These are phyloP conservation scores for Augiades crinisus DNA, from an alignment of 2,888 invertebrate species.

Conservation along the genomic window DNA sequence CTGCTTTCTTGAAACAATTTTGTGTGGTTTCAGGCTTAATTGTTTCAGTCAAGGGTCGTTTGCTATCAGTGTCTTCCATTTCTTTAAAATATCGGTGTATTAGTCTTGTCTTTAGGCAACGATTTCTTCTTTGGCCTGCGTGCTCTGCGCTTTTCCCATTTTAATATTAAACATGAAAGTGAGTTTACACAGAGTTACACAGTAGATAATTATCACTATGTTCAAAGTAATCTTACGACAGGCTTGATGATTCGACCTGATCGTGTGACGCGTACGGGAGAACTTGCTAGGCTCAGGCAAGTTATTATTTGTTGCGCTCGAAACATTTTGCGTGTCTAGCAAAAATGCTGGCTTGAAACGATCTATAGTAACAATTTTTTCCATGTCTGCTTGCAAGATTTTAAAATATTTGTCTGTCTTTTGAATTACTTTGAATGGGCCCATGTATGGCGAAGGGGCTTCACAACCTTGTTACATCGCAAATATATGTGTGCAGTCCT, in stretches of 20 bases:
- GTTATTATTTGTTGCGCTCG: neutral
- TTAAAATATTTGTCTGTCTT: conserved; percentile 27
- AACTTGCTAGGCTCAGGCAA: conserved; percentile 2
- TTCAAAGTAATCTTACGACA: neutral
- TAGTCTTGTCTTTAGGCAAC: conserved; percentile 18
- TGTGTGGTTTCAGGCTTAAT: neutral
- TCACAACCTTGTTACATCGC: conserved; percentile 17
- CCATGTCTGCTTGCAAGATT: conserved; percentile 21
- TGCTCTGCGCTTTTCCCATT: neutral
- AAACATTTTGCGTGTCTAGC: too few relatives aligned
- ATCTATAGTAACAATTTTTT: conserved; percentile 18
- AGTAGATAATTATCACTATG: too few relatives aligned
- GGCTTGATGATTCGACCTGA: conserved; percentile 4
- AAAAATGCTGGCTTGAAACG: conserved; percentile 21
- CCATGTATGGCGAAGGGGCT: conserved; percentile 19
- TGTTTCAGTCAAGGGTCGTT: conserved; percentile 27
- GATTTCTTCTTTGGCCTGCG: neutral
- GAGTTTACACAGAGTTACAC: too few relatives aligned
- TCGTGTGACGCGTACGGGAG: conserved; percentile 6
- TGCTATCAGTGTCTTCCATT: conserved; percentile 29
- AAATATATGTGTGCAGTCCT: conserved; percentile 25
- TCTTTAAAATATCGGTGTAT: conserved; percentile 29
- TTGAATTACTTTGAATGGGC: conserved; percentile 19
- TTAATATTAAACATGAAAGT: too few relatives aligned
- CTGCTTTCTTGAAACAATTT: neutral